Evolutionary conservation across 2,797 vertebrate genomes (phyloP), one percentile per base, ranked within the genome.

Genomic region (Myotis daubentonii): DNA sequence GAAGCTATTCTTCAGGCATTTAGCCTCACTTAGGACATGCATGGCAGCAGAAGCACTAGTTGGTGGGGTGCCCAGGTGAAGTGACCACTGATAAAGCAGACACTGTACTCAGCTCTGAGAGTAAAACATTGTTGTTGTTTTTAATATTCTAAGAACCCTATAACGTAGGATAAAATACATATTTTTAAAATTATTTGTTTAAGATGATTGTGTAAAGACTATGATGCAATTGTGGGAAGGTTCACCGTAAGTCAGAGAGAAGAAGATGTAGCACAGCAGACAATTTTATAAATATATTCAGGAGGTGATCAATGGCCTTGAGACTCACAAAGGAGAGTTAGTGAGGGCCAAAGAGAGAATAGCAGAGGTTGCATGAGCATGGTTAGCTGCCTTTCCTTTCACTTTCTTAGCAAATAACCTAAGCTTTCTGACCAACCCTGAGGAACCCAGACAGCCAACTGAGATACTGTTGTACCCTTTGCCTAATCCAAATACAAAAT

Each of bases 311-410:
- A 30, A 11, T 44, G 41, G 74, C 44, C 57, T 30, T 41, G 38
- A 41, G 68, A 53, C 25, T 53, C 84, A 47, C 47, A 60, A 12
- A 57, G 55, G 11, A 23, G 20, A 22, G 10, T 53, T 19, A 41
- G 19, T 19, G 28, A 10, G 8, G 8, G 2, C n/a, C 36, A 76
- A 33, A n/a, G 20, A n/a, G 74, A 79, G 38, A 38, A 2, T 0
- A 9, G n/a, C 2, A 2, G 53, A 83, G 22, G 0, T 5, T 5
- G 0, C 6, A 1, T 2, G 9, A n/a, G 36, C 76, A 28, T 0
- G 9, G 38, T 8, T 22, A n/a, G 2, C 36, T 11, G 23, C 8
- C 2, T 65, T 38, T 5, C 2, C 6, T 76, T 88, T 71, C 23
- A 30, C 5, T 41, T 15, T 47, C 23, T 66, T 16, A 44, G 10